Percentiles rank a stretch among this genome's conserved stretches.
phyloP scores from a whole-genome alignment of 2,888 invertebrate genomes.

The Trissoscelio sp. region DNA sequence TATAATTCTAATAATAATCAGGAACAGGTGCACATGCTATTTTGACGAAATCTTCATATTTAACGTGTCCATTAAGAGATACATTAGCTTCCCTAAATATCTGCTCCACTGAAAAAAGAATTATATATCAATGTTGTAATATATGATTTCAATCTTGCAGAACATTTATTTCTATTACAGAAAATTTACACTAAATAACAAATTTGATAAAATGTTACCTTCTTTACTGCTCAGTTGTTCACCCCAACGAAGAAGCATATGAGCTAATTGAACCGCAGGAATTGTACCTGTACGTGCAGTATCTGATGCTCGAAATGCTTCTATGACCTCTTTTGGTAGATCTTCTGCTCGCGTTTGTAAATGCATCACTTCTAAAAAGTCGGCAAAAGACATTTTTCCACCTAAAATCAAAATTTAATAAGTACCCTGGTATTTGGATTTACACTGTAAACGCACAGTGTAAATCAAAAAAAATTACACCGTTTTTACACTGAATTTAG shows the following conservation, averaged over 20 bases:
- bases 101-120: slow-evolving; percentile 87
- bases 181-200: no score
- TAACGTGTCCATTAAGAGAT: slow-evolving; percentile 89
- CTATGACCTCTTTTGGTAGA: slow-evolving; percentile 92
- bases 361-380: slow-evolving; percentile 97
- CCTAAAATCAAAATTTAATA: slow-evolving; percentile 84
- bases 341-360: slow-evolving; percentile 93
- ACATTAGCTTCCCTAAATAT: slow-evolving; percentile 97
- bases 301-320: slow-evolving; percentile 96
- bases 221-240: slow-evolving; percentile 90
- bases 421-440: no score
- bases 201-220: slow-evolving; percentile 81
- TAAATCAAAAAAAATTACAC: no score
- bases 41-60: slow-evolving; percentile 96
- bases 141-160: not conserved
- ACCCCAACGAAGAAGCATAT: slow-evolving; percentile 95
- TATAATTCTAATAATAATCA: slow-evolving; percentile 91
- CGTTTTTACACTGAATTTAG: no score
- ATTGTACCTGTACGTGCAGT: slow-evolving; percentile 89
- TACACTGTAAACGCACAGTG: no score
- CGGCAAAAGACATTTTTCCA: slow-evolving; percentile 97
- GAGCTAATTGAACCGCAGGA: slow-evolving; percentile 92
- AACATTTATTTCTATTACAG: no score
- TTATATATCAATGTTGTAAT: not conserved
- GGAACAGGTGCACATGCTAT: slow-evolving; percentile 96